Evolutionary conservation across 1,140 invertebrate species (phyloP), one percentile per base, ranked within the genome.

Genomic region (Luehdorfia chinensis): DNA sequence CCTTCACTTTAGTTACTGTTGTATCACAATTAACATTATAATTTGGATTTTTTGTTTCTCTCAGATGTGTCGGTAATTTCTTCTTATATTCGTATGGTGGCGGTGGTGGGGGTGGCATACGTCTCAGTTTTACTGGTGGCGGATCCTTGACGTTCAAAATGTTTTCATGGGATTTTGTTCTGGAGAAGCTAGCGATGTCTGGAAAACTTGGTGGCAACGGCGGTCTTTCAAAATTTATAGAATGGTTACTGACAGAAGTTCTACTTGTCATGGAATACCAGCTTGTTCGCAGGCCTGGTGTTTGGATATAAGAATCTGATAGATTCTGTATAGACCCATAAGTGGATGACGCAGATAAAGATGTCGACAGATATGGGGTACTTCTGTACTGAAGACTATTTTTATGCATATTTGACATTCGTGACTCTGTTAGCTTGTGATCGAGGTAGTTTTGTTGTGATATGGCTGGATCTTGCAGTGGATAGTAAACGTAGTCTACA

Each of bases 391-490:
- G 90, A n/a, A 94, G 81, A 27, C 91, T 91, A 15, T 87, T 90
- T 75, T 93, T 93, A 41, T 88, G 89, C 37, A 87, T 74, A 50
- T 87, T 88, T 50, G 87, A 84, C 2, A 83, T 46, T 19, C 84
- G 66, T 4, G 76, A 59, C 59, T 84, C 77, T 1, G 93, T 93
- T 64, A 94, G 89, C 67, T 96, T 96, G 4, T 94, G 93, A 62
- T 96, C 95, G 57, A 95, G 89, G 76, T 96, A 96, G 70, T 97
- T 95, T 75, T 96, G 94, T 72, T 95, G 94, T 47, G 94, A 96
- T 11, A 96, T 90, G 0, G 94, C 92, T 12, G 95, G 94, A 80
- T 97, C 95, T 79, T 96, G 94, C 33, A 96, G 76, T 0, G 95
- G 95, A 66, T 96, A 97, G 71, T 96, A 94, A 0, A 96, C 95